Conservation (phyloP, 2,888 invertebrate species). For the Sinhomidia bicolor region DNA sequence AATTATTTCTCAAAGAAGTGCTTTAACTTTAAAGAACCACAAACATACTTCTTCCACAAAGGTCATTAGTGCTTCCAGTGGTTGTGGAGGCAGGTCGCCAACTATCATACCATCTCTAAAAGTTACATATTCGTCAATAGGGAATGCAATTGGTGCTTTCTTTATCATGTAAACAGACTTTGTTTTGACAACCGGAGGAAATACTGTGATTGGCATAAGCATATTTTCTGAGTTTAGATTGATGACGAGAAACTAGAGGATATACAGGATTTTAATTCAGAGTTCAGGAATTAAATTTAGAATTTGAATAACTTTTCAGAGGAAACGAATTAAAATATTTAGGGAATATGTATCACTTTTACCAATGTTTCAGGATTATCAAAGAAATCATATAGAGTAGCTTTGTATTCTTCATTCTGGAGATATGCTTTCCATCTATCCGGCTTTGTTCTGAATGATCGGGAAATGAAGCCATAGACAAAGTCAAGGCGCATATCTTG, state of each 20-base stretch:
- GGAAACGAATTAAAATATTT: neutral
- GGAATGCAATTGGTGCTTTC: constrained; percentile 84
- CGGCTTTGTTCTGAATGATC: constrained; percentile 93
- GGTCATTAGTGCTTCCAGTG: constrained; percentile 95
- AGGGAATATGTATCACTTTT: neutral
- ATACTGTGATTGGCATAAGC: constrained; percentile 91
- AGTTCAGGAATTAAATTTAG: no score
- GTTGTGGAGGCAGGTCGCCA: constrained; percentile 93
- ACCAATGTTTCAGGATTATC: constrained; percentile 86
- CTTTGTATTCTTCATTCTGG: constrained; percentile 90
- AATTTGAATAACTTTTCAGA: neutral
- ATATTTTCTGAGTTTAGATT: constrained; percentile 88
- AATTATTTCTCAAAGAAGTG: neutral
- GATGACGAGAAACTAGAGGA: constrained; percentile 84
- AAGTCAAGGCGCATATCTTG: constrained; percentile 91
- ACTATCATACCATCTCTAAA: constrained; percentile 87
- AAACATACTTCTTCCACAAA: constrained; percentile 92
- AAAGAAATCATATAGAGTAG: constrained; percentile 89
- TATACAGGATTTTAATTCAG: no score
- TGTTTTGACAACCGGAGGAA: constrained; percentile 86
- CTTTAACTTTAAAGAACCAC: neutral
- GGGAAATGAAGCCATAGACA: constrained; percentile 92
- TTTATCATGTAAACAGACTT: constrained; percentile 93
- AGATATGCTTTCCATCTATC: constrained; percentile 96
- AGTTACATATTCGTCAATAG: constrained; percentile 85